A percentile compares a stretch with the other conserved stretches of the same genome.
These are phyloP conservation scores for Aphelinus atriplicis DNA, from an alignment of 1,140 invertebrate genomes.

Conservation along the genomic window DNA sequence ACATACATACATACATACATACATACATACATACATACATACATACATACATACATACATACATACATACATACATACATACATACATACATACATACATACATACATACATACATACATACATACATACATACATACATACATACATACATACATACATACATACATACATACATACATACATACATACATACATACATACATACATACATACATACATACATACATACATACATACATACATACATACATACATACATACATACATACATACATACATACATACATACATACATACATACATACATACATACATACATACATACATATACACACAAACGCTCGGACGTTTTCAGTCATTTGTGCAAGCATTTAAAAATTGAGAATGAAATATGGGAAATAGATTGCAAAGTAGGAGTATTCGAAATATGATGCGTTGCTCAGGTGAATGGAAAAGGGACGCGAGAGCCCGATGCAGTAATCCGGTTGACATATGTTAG, in stretches of 20 bases:
- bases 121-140: slow-evolving; percentile 7
- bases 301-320: neutral
- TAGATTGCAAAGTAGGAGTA: too few relatives aligned
- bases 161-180: slow-evolving; percentile 7
- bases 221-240: neutral
- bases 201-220: slow-evolving; percentile 7
- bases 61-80: neutral
- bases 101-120: neutral
- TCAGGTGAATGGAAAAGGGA: too few relatives aligned
- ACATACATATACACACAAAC: too few relatives aligned
- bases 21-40: neutral
- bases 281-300: slow-evolving; percentile 7
- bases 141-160: neutral
- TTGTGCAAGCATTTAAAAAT: too few relatives aligned
- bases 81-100: slow-evolving; percentile 7
- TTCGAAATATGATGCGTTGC: too few relatives aligned
- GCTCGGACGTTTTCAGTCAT: too few relatives aligned
- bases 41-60: slow-evolving; percentile 7
- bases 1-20: slow-evolving; percentile 7
- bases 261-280: neutral
- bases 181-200: neutral
- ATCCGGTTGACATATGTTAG: too few relatives aligned
- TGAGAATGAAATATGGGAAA: too few relatives aligned
- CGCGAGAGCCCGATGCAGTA: too few relatives aligned
- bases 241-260: slow-evolving; percentile 7